A percentile compares a stretch with the other conserved stretches of the same genome.
phyloP scores from a whole-genome alignment of 1,140 invertebrate species.

The Arctopsyche grandis region DNA sequence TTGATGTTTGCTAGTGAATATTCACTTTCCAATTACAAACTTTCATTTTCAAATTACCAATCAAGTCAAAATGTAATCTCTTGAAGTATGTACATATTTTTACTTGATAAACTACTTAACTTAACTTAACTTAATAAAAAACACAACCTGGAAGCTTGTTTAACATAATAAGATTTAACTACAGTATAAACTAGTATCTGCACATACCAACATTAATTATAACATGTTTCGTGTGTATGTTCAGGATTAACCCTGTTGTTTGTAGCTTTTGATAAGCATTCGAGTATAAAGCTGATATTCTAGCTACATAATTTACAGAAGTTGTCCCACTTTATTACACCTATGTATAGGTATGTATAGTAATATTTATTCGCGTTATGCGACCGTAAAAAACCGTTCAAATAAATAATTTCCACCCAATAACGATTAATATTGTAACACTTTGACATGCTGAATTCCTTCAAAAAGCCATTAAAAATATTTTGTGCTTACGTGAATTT shows the following conservation, averaged over 20 bases:
- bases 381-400: too few relatives aligned
- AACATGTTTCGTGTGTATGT: background rate
- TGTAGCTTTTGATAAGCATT: constrained; percentile 20
- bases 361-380: background rate
- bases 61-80: too few relatives aligned
- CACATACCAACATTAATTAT: background rate
- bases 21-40: too few relatives aligned
- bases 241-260: constrained; percentile 14
- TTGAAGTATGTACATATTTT: too few relatives aligned
- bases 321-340: background rate
- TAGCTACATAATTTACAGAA: constrained; percentile 29
- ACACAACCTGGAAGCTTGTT: too few relatives aligned
- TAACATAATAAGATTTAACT: too few relatives aligned
- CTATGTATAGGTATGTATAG: background rate
- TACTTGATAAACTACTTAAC: too few relatives aligned
- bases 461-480: background rate
- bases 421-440: background rate
- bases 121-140: too few relatives aligned
- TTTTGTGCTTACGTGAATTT: background rate
- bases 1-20: too few relatives aligned
- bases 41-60: too few relatives aligned
- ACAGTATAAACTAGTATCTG: too few relatives aligned
- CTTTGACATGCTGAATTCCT: background rate
- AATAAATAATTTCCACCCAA: background rate
- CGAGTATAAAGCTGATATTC: constrained; percentile 38